Percentiles rank a stretch among this genome's conserved stretches.
Evolutionary conservation across 2,113 vertebrate genomes (phyloP).

Genomic region (Baryphthengus martii): DNA sequence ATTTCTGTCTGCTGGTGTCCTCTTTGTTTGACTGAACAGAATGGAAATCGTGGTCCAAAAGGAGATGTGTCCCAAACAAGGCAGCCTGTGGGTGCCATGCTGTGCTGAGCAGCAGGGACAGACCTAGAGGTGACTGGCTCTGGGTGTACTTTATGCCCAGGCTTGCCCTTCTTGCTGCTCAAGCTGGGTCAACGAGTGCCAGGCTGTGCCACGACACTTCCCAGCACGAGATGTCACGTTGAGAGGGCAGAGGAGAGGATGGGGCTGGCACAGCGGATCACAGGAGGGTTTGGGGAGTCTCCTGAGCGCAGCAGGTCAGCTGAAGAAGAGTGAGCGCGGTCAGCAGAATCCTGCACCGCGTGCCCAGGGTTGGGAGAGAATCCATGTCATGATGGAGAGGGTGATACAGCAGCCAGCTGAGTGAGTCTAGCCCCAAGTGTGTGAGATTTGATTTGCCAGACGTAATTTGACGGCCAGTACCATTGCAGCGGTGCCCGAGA

Average conservation of each 20-base stretch:
- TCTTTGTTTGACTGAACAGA: neutral
- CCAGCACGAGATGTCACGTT: rapidly evolving
- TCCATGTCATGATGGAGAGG: rapidly evolving
- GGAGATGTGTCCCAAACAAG: neutral
- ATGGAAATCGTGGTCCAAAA: neutral
- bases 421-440: rapidly evolving
- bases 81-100: neutral
- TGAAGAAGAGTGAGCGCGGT: neutral
- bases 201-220: rapidly evolving
- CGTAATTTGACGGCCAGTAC: neutral
- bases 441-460: neutral
- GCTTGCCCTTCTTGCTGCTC: neutral
- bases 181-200: neutral
- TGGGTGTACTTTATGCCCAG: rapidly evolving
- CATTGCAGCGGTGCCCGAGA: neutral
- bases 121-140: neutral
- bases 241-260: neutral
- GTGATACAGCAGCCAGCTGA: neutral
- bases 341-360: rapidly evolving
- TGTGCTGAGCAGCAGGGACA: neutral
- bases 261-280: neutral
- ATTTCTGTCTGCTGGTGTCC: neutral
- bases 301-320: neutral
- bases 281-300: neutral
- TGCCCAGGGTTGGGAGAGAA: neutral